Conservation (phyloP, 2,888 invertebrate genomes). For the Myathropa florea region DNA sequence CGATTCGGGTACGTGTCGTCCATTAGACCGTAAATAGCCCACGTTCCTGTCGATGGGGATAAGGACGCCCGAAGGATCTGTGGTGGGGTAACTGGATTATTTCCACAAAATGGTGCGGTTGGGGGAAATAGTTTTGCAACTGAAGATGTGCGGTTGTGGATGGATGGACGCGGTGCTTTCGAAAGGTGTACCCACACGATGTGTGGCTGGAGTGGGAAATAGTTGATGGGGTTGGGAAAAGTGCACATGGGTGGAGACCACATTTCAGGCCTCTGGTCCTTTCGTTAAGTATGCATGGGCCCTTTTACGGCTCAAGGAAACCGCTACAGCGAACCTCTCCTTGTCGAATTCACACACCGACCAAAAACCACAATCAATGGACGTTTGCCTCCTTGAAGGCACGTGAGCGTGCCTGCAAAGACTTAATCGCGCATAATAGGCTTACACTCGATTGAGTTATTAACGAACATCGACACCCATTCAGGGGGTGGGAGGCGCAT, state of each 20-base stretch:
- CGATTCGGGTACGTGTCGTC: constrained; percentile 10
- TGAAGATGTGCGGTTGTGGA: neutral
- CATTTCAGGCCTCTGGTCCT: neutral
- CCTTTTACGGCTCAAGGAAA: neutral
- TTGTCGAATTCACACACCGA: neutral
- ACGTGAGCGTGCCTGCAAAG: neutral
- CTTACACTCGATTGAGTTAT: constrained; percentile 32
- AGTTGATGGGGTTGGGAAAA: neutral
- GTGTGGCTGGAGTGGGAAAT: neutral
- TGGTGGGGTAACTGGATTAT: neutral
- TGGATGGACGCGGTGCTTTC: neutral
- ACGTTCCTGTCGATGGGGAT: neutral
- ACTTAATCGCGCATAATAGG: constrained; percentile 32
- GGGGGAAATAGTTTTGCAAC: neutral
- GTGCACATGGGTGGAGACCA: neutral
- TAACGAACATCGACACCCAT: constrained; percentile 1
- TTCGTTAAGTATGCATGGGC: neutral
- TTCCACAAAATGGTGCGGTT: neutral
- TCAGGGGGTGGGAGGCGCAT: neutral
- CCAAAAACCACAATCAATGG: neutral
- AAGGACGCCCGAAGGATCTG: constrained; percentile 2
- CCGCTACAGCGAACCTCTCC: neutral
- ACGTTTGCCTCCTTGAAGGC: neutral
- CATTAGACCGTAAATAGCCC: constrained; percentile 5
- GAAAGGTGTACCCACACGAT: no score